phyloP scores from a whole-genome alignment of 2,888 invertebrate genomes.

The Thera britannica region DNA sequence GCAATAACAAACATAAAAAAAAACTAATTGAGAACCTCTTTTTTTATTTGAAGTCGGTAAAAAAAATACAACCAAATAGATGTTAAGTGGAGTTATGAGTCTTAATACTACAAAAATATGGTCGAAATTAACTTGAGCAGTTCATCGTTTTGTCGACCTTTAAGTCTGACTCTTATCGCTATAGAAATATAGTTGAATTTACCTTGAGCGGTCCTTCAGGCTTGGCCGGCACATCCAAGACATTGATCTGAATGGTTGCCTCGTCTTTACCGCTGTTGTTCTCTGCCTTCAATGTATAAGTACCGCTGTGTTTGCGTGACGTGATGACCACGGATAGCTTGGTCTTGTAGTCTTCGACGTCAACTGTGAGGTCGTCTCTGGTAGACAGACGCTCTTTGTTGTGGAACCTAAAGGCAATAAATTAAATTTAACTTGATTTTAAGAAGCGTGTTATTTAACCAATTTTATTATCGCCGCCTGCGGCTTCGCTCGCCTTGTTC shows the following conservation, averaged over 20 bases:
- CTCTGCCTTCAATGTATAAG: slow-evolving; percentile 93
- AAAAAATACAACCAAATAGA: no score
- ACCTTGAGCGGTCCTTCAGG: slow-evolving; percentile 96
- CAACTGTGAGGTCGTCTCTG: slow-evolving; percentile 88
- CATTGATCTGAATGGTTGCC: slow-evolving; percentile 92
- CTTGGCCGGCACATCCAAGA: slow-evolving; percentile 95
- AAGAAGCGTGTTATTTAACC: no score
- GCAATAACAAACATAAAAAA: no score
- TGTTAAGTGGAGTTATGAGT: no score
- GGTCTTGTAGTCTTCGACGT: slow-evolving; percentile 93
- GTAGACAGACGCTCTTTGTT: slow-evolving; percentile 92
- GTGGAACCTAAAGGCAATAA: slow-evolving; percentile 83
- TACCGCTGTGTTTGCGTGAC: slow-evolving; percentile 91
- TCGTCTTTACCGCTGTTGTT: slow-evolving; percentile 96
- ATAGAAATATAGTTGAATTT: slow-evolving; percentile 10
- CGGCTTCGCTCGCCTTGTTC: no score
- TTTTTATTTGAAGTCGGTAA: no score
- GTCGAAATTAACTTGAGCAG: no score
- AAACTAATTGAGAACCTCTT: no score
- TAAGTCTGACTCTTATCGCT: neutral
- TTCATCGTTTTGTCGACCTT: no score
- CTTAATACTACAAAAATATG: no score
- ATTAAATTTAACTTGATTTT: neutral
- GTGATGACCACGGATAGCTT: slow-evolving; percentile 91
- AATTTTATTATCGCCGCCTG: no score